Evolutionary conservation across 2,113 vertebrate species (phyloP), one percentile per base, ranked within the genome.

Genomic region (Cardinalis cardinalis): DNA sequence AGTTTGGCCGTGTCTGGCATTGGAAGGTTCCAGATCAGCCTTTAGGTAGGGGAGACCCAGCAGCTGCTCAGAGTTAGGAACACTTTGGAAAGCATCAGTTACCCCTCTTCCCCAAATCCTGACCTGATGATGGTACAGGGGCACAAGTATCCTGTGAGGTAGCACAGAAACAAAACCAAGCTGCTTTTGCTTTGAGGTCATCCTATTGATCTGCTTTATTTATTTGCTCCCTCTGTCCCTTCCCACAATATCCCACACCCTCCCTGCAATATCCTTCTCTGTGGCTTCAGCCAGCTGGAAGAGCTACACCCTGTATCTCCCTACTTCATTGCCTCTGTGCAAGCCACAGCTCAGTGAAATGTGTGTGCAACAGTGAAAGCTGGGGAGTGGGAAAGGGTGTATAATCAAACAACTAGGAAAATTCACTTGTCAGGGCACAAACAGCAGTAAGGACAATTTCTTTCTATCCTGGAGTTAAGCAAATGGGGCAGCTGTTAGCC

Each of bases 1-100:
- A 78, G 29, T 56, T 17, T 1, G 0, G 26, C 36, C 1, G 0
- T 4, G 26, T 9, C 24, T 13, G 3, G 11, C 19, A 25, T 0
- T 38, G 38, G 21, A 78, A 82, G 17, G 38, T 31, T 93, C 75
- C 46, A 53, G 65, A 58, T 53, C 32, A 52, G n/a, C 36, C 31
- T 43, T 43, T 7, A 60, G 13, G 6, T 0, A 12, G 43, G 1
- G 63, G 34, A 66, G 40, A 55, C 7, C 25, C 64, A 31, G 52
- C 34, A 80, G 63, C 40, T 88, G 48, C 53, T 68, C 17, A 44
- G 40, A 49, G 46, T 18, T 31, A 32, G 4, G 13, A 32, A 25
- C n/a, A 24, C 44, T 88, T 44, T 19, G 12, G 36, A 63, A 68
- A 66, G 32, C 29, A 46, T 3, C 18, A 71, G 17, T 8, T 44